Percentiles rank a stretch among this genome's conserved stretches.
These are phyloP conservation scores for Lithobates pipiens DNA, from an alignment of 2,797 vertebrate species.

Conservation along the genomic window DNA sequence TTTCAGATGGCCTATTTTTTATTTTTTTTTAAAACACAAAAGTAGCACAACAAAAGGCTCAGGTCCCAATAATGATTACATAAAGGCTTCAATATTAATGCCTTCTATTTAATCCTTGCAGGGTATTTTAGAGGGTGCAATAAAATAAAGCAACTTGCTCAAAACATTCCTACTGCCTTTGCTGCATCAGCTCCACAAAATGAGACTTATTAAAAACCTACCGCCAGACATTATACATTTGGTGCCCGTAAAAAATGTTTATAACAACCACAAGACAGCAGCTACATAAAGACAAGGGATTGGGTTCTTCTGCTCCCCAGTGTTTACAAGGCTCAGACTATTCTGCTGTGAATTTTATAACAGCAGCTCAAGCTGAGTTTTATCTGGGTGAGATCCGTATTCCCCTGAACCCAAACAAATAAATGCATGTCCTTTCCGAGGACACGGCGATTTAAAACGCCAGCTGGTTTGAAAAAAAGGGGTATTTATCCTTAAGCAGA, in stretches of 20 bases:
- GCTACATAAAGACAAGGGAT: constrained; percentile 28
- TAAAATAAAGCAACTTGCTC: background rate
- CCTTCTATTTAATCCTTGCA: constrained; percentile 13
- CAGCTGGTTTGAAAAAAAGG: background rate
- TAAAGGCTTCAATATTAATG: constrained; percentile 17
- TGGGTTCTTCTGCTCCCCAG: constrained; percentile 28
- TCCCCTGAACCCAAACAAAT: constrained; percentile 39
- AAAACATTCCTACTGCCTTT: constrained; percentile 20
- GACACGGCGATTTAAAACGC: constrained; percentile 7
- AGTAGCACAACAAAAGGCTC: background rate
- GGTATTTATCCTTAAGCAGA: background rate
- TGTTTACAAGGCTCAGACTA: constrained; percentile 33
- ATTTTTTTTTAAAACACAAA: background rate
- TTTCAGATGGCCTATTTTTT: background rate
- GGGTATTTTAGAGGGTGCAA: background rate
- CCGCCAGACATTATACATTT: constrained; percentile 47
- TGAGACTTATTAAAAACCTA: constrained; percentile 37
- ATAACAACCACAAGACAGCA: constrained; percentile 45
- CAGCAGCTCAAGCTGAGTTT: constrained; percentile 21
- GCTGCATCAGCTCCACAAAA: constrained; percentile 39
- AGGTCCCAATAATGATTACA: constrained; percentile 7
- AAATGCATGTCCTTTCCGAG: constrained; percentile 20
- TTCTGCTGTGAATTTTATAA: constrained; percentile 28
- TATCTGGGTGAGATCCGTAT: background rate
- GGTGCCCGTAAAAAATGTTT: constrained; percentile 49